Conservation (phyloP, 2,113 vertebrate genomes). For the Acanthisitta chloris region DNA sequence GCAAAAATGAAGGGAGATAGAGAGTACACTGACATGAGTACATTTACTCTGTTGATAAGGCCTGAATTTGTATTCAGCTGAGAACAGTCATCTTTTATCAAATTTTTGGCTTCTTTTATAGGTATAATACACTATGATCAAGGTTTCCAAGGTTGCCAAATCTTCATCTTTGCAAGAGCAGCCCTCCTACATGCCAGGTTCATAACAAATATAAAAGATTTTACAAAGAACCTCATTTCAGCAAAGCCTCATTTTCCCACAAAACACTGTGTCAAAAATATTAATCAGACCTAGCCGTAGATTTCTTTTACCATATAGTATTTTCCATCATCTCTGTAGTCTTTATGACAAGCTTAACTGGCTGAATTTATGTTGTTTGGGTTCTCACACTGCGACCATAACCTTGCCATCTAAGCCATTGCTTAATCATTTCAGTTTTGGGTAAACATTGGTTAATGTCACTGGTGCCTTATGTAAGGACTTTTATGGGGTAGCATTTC, state of each 20-base stretch:
- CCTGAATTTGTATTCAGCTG: neutral
- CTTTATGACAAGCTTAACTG: slow-evolving; percentile 42
- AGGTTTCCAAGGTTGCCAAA: slow-evolving; percentile 16
- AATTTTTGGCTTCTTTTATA: neutral
- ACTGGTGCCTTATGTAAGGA: neutral
- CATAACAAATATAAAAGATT: neutral
- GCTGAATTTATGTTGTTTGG: slow-evolving; percentile 36
- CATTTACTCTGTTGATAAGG: neutral
- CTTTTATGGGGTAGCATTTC: neutral
- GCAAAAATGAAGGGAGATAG: neutral
- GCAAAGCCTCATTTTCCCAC: slow-evolving; percentile 38
- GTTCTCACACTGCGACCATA: neutral
- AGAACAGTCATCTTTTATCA: neutral
- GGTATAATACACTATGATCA: neutral
- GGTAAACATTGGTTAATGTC: neutral
- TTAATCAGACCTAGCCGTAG: slow-evolving; percentile 25
- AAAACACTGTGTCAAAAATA: slow-evolving; percentile 34
- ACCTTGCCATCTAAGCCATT: neutral
- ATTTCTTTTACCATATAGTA: slow-evolving; percentile 14
- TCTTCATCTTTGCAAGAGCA: neutral
- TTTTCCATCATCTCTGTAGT: slow-evolving; percentile 26
- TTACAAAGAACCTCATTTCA: neutral
- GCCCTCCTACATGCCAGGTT: neutral
- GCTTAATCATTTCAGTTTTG: neutral
- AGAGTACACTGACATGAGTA: neutral